A percentile compares a stretch with the other conserved stretches of the same genome.
Evolutionary conservation across 1,140 invertebrate genomes (phyloP).

Genomic region (Pseudachorutes palmiensis): DNA sequence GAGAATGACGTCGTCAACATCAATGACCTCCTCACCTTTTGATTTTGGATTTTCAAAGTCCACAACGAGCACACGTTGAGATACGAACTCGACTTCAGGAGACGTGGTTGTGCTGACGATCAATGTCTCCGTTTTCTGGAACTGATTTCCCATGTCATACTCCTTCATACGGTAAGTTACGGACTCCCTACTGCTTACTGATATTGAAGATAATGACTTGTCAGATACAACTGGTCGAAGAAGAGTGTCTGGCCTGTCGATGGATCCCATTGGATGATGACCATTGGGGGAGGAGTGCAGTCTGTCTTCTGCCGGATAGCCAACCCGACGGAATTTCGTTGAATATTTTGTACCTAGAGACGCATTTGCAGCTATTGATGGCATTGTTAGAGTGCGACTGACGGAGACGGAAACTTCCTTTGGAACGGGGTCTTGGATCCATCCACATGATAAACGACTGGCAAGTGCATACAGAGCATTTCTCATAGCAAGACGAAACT

Average conservation of each 20-base stretch:
- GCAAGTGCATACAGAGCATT: conserved; percentile 27
- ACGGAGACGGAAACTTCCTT: conserved; percentile 28
- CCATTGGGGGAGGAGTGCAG: neutral
- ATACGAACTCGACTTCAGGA: too few species aligned
- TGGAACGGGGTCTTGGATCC: conserved; percentile 13
- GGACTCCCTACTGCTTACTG: too few species aligned
- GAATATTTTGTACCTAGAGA: conserved; percentile 27
- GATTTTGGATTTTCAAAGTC: too few species aligned
- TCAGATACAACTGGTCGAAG: conserved; percentile 8
- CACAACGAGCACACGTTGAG: too few species aligned
- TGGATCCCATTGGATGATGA: conserved; percentile 10
- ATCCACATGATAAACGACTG: conserved; percentile 31
- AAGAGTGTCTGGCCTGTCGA: conserved; percentile 13
- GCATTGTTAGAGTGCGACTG: conserved; percentile 35
- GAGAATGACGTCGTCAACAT: too few species aligned
- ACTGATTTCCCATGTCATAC: too few species aligned
- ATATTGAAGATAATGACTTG: conserved; percentile 18
- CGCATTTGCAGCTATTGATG: conserved; percentile 27
- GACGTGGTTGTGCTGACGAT: too few species aligned
- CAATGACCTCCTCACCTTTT: too few species aligned
- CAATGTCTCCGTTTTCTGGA: too few species aligned
- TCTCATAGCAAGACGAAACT: conserved; percentile 50
- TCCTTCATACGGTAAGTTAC: too few species aligned
- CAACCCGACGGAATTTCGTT: conserved; percentile 28
- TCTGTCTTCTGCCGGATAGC: neutral